Conservation (phyloP, 2,113 vertebrate genomes). For the Cynopterus brachyotis region DNA sequence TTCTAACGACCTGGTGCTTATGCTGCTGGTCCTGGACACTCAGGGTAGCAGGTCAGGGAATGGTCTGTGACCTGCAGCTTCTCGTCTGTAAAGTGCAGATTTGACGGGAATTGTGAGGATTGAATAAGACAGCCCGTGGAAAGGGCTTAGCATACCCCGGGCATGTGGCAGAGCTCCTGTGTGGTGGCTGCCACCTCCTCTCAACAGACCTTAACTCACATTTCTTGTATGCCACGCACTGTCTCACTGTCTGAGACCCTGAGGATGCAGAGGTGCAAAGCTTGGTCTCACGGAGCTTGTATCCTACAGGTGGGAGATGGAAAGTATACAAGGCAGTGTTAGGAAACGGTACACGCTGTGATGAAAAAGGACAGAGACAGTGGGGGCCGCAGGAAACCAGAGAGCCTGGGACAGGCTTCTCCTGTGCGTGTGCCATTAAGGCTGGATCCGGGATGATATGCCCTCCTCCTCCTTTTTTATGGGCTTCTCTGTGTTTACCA, state of each 20-base stretch:
- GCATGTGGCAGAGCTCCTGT: neutral
- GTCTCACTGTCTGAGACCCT: neutral
- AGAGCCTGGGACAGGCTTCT: neutral
- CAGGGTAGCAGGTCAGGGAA: accelerated
- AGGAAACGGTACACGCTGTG: neutral
- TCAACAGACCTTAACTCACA: neutral
- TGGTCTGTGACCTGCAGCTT: accelerated
- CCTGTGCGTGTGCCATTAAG: neutral
- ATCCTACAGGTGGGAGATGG: neutral
- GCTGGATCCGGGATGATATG: neutral
- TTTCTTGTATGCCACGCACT: neutral
- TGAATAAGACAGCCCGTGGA: neutral
- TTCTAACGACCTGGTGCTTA: neutral
- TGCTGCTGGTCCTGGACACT: neutral
- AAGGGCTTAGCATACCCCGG: neutral
- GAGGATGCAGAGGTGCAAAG: neutral
- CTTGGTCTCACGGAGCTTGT: neutral
- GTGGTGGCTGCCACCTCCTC: neutral
- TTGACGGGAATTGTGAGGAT: neutral
- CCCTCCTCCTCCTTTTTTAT: neutral
- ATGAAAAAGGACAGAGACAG: neutral
- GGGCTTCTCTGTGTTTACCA: neutral
- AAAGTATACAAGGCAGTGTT: too few species aligned
- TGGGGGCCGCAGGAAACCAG: neutral
- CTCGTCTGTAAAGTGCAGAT: neutral